Evolutionary conservation across 1,140 invertebrate species (phyloP).

Genomic region (Bradynema listronoti): DNA sequence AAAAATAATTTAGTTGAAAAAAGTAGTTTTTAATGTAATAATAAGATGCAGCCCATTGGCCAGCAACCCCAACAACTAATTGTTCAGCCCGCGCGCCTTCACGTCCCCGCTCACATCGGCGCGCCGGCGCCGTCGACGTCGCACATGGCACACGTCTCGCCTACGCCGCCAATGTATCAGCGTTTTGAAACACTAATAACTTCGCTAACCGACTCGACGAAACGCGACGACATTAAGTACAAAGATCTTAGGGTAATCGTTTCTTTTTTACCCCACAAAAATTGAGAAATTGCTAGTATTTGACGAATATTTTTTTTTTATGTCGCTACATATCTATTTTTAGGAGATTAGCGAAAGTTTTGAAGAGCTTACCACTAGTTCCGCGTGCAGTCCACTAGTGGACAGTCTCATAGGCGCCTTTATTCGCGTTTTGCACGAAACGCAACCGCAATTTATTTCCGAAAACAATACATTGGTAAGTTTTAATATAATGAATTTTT

Average conservation of each 20-base stretch:
- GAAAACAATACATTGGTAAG: conserved; percentile 41
- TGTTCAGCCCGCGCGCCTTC: neutral
- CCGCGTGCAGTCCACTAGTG: conserved; percentile 18
- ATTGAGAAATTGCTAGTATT: neutral
- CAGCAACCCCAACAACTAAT: neutral
- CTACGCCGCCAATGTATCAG: conserved; percentile 2
- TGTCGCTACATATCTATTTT: conserved; percentile 5
- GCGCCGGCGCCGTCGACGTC: neutral
- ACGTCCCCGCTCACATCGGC: no score
- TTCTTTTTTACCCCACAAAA: neutral
- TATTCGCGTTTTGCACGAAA: conserved; percentile 30
- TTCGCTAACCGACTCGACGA: conserved; percentile 18
- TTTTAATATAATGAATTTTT: conserved; percentile 7
- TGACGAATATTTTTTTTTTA: neutral
- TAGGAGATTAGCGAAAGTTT: conserved; percentile 31
- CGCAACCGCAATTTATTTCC: conserved; percentile 36
- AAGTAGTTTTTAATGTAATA: no score
- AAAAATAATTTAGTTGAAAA: no score
- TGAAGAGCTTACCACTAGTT: conserved; percentile 14
- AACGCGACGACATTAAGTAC: conserved; percentile 28
- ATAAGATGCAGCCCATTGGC: neutral
- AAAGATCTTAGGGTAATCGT: conserved; percentile 17
- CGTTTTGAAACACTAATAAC: conserved; percentile 23
- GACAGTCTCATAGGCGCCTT: conserved; percentile 26
- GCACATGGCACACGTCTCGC: neutral